Conservation (phyloP, 2,797 vertebrate species). For the Anisognathus igniventris region DNA sequence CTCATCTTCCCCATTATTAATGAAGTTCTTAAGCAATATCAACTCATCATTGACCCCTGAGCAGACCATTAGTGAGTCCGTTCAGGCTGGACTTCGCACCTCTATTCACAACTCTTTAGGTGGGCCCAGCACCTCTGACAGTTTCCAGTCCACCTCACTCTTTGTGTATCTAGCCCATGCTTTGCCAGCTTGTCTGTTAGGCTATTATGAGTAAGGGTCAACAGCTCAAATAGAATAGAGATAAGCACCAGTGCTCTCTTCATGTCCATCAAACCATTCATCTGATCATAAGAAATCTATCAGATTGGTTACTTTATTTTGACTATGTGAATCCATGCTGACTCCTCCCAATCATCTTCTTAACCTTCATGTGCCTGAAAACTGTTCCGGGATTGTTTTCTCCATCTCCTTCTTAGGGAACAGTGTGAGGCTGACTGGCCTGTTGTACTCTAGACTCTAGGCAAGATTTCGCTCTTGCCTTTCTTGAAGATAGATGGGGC, state of each 20-base stretch:
- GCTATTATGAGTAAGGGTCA: background rate
- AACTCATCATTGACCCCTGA: background rate
- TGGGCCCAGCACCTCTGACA: background rate
- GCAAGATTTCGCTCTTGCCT: background rate
- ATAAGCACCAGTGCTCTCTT: background rate
- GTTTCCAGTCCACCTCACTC: background rate
- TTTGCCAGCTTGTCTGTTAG: background rate
- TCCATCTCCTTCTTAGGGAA: background rate
- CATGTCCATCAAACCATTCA: background rate
- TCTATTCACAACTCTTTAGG: background rate
- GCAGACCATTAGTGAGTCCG: background rate
- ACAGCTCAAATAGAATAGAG: background rate
- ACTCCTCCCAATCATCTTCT: background rate
- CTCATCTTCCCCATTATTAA: background rate
- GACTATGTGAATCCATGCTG: background rate
- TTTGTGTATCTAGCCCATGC: background rate
- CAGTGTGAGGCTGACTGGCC: background rate
- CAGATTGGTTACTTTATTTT: background rate
- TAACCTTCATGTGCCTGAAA: background rate
- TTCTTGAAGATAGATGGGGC: background rate
- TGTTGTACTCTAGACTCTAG: background rate
- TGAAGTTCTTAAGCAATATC: background rate
- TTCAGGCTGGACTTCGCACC: background rate
- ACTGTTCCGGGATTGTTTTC: background rate
- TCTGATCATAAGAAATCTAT: background rate